Conservation (phyloP, 1,140 invertebrate species). For the Zaprionus ornatus region DNA sequence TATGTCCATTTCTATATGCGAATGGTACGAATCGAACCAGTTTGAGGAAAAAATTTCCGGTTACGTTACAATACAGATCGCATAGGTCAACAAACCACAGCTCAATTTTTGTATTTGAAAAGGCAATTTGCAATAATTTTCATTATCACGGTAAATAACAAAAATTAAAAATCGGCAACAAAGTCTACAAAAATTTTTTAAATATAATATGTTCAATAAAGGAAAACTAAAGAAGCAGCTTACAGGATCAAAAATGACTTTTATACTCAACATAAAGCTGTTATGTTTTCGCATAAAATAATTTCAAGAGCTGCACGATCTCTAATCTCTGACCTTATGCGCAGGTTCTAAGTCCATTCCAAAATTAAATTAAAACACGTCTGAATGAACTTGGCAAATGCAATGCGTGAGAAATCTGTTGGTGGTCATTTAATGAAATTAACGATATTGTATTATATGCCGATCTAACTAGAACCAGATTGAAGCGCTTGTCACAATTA, state of each 20-base stretch:
- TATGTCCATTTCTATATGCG: neutral
- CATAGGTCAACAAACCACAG: neutral
- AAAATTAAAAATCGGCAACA: neutral
- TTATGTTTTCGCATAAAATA: neutral
- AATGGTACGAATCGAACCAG: neutral
- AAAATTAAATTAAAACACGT: neutral
- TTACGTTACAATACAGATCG: neutral
- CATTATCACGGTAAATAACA: neutral
- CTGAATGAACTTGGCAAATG: neutral
- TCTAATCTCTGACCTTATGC: neutral
- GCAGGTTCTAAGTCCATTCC: neutral
- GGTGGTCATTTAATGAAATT: conserved; percentile 24
- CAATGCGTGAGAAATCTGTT: conserved; percentile 10
- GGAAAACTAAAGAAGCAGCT: neutral
- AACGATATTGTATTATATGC: conserved; percentile 18
- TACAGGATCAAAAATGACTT: neutral
- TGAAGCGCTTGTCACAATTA: conserved; percentile 22
- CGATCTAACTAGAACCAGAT: conserved; percentile 39
- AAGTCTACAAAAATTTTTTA: no score
- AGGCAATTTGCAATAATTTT: neutral
- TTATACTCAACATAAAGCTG: neutral
- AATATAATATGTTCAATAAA: neutral
- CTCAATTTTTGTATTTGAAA: neutral
- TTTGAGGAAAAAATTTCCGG: neutral
- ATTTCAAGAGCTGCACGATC: neutral